Evolutionary conservation across 2,797 vertebrate species (phyloP), one percentile per base, ranked within the genome.

Genomic region (Enteromius argenteus): DNA sequence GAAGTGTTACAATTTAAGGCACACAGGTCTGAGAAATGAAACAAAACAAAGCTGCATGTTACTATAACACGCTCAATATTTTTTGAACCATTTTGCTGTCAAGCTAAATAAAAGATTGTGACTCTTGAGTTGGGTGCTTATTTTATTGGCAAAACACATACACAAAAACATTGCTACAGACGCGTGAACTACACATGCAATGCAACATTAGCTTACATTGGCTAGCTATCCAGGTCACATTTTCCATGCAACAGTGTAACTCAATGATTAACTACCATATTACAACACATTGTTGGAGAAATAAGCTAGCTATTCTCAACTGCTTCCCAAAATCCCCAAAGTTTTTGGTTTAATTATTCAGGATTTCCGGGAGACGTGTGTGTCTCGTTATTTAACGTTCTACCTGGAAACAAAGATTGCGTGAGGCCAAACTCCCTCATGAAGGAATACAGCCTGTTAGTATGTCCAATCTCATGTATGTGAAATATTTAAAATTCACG

Each of bases 1-100:
- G 67, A 81, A 81, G 68, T 23, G n/a, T 39, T 80, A 17, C 44
- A 68, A 53, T 37, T 35, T 49, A 21, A 79, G 23, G 56, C 56
- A 64, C 23, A 3, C 1, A 5, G 15, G 23, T 23, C 51, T 35
- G n/a, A 71, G n/a, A 23, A 53, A 53, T 27, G 1, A 68, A 13
- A 56, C 73, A 56, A 75, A 68, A 39, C 13, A 67, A 27, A 53
- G 21, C 44, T 68, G 44, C 21, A 68, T 10, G 27, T 44, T n/a
- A 35, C 46, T 11, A 46, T 19, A 14, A 11, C 42, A 49, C 27
- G 1, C 13, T 49, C 13, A 3, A 35, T 62, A 46, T 37, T 5
- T 27, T 62, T 30, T 46, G 3, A 51, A 32, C 9, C 9, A 73
- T 73, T 51, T 73, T 73, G 44, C 27, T 32, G 27, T 51, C 15